Base-by-base conservation (phyloP, 2,888 invertebrate genomes). In the Globia sparganii region DNA sequence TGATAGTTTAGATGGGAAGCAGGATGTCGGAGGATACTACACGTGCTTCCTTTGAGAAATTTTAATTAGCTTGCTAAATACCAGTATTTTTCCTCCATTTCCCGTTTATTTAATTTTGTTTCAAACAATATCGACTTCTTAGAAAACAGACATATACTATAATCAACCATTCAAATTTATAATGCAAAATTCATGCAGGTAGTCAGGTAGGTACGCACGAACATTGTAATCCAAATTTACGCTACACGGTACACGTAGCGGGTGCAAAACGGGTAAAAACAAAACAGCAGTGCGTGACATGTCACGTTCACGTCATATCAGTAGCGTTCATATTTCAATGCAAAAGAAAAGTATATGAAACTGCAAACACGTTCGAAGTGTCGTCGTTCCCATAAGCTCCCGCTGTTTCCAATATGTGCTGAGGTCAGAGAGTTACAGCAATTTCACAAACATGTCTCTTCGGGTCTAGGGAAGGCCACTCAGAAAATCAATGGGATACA, bases 321-420 rank as follows among this genome's bases (percentile, higher is more conserved):
- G 80, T 64, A 75, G 65, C 72, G 28, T 75, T 84, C 80, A 75
- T 61, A 77, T 75, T 80, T 86, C 84, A 81, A 85, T 83, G 77
- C 64, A 62, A 76, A 74, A 80, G 80, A 69, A 71, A 80, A 85
- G 72, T 61, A 79, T 69, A 78, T 80, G 81, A 85, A 83, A 83
- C 74, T 85, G 72, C 70, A 83, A 83, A 81, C 83, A 83, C 67
- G 74, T 89, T 77, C 69, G 67, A 80, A 81, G 76, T 72, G 76
- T 77, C 66, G 53, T 77, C 65, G 77, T 69, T 72, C 72, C 31
- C 77, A 53, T 49, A 66, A 66, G 58, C 69, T 56, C 43, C 58
- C 61, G 37, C 58, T 73, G 82, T 86, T 88, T 89, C 85, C 87
- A 88, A 91, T 90, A 89, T 88, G 80, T 87, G 85, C 78, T 83